Conservation (phyloP, 2,113 vertebrate genomes). For the Pimephales promelas region DNA sequence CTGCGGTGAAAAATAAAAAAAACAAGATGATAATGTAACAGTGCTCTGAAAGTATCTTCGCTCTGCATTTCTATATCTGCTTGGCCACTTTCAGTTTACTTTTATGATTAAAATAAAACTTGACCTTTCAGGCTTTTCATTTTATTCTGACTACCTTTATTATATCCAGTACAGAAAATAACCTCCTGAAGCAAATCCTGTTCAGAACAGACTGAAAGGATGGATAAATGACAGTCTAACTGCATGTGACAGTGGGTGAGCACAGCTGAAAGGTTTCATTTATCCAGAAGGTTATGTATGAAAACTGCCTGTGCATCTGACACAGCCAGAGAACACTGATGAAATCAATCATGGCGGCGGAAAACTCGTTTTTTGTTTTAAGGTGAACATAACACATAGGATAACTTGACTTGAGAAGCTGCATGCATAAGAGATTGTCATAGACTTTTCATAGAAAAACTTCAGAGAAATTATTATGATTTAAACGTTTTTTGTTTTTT, state of each 20-base stretch:
- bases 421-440: background rate
- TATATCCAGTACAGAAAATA: background rate
- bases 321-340: background rate
- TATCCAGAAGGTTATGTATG: background rate
- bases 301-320: background rate
- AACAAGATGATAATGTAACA: background rate
- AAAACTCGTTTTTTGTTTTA: background rate
- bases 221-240: background rate
- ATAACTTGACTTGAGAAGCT: background rate
- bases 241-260: constrained; percentile 13
- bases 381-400: background rate
- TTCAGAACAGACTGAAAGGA: background rate
- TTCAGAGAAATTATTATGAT: background rate
- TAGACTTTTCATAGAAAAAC: background rate
- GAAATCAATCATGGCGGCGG: background rate
- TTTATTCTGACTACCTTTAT: background rate
- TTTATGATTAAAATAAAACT: constrained; percentile 6
- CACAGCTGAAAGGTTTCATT: background rate
- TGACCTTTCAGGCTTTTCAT: constrained; percentile 5
- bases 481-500: background rate
- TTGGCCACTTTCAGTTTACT: background rate
- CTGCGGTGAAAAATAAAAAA: background rate
- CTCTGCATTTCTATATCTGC: background rate
- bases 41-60: background rate
- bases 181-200: background rate